Evolutionary conservation across 2,113 vertebrate genomes (phyloP).

Genomic region (Leucoraja erinaceus): DNA sequence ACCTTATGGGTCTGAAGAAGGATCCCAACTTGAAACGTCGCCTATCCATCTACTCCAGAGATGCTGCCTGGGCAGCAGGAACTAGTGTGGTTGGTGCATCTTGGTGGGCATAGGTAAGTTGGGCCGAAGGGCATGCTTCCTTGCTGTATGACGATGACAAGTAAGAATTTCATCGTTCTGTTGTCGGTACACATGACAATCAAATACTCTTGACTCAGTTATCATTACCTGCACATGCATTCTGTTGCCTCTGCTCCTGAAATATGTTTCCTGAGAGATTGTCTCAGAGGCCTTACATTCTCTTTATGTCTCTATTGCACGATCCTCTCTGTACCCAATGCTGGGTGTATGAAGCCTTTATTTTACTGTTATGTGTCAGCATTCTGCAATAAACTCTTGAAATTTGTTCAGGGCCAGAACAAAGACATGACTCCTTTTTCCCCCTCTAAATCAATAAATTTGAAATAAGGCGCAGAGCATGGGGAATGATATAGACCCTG

Average conservation of each 20-base stretch:
- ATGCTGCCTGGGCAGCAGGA: too few species aligned
- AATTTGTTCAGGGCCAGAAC: neutral
- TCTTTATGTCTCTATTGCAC: neutral
- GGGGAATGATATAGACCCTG: neutral
- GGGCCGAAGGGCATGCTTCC: too few species aligned
- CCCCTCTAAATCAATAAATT: constrained; percentile 24
- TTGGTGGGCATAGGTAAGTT: too few species aligned
- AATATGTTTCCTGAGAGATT: neutral
- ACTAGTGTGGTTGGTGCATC: too few species aligned
- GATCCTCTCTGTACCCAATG: neutral
- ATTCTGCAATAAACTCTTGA: neutral
- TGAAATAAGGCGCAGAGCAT: neutral
- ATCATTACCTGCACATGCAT: neutral
- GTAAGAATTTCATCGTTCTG: too few species aligned
- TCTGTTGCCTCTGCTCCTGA: neutral
- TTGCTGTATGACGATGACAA: too few species aligned
- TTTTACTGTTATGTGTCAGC: neutral
- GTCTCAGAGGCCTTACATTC: neutral
- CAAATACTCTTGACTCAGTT: too few species aligned
- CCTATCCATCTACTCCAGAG: too few species aligned
- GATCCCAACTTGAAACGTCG: too few species aligned
- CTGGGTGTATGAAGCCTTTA: neutral
- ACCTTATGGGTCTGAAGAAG: too few species aligned
- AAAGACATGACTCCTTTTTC: neutral
- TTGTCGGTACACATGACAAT: too few species aligned